A percentile compares a stretch with the other conserved stretches of the same genome.
Conservation (phyloP, 2,113 vertebrate genomes). For the Aegithalos caudatus region DNA sequence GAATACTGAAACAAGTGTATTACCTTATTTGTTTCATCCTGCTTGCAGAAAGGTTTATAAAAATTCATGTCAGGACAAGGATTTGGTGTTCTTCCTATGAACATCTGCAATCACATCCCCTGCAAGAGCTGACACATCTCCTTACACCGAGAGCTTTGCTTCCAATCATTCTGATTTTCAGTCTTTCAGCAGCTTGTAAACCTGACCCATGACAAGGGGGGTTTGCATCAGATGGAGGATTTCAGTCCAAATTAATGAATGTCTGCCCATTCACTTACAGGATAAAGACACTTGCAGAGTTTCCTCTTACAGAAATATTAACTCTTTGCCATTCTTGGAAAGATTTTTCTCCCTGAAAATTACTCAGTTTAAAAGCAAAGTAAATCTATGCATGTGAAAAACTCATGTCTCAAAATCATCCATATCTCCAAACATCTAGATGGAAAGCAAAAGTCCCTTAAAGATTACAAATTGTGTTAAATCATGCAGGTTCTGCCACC, state of each 20-base stretch:
- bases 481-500: background rate
- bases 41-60: slow-evolving; percentile 9
- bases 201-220: background rate
- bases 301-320: background rate
- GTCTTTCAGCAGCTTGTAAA: background rate
- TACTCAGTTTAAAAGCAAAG: background rate
- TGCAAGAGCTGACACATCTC: slow-evolving; percentile 15
- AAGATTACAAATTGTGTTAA: background rate
- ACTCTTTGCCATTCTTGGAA: background rate
- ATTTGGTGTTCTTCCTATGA: background rate
- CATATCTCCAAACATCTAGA: background rate
- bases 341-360: background rate
- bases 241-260: background rate
- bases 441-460: background rate
- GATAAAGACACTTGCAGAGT: background rate
- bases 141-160: background rate
- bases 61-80: background rate
- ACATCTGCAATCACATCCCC: background rate
- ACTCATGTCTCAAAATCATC: background rate
- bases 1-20: background rate
- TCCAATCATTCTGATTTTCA: slow-evolving; percentile 2
- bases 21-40: background rate
- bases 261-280: background rate
- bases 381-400: background rate
- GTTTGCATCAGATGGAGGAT: background rate